Base-by-base conservation (phyloP, 92 coral and sea anemone species). In the Scolanthus callimorphus region DNA sequence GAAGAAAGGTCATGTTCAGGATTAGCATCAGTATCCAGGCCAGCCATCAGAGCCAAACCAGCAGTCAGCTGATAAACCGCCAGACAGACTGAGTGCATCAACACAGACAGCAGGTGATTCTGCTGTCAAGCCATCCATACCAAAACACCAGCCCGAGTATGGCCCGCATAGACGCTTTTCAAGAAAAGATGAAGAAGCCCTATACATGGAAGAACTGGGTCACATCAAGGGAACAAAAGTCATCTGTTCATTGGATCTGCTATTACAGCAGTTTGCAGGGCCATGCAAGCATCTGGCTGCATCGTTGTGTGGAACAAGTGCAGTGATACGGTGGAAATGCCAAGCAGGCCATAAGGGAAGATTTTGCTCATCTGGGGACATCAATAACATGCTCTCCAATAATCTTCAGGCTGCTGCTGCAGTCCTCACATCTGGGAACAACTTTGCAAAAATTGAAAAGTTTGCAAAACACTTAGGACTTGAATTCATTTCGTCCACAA, bases 361-460 rank as follows among this genome's bases (percentile, higher is more conserved):
- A 44, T 71, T 71, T 60, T 71, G 63, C 28, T 59, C 78, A 0
- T 71, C 78, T 37, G 51, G 48, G 11, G 63, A 61, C 17, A 56
- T 28, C 17, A 71, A 71, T 60, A 51, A 59, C 45, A 62, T 71
- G 39, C 20, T 47, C 49, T 53, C 44, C 1, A 60, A 61, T 56
- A 71, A 71, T 31, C 71, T 71, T 24, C 71, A 50, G 55, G 4
- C 61, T 2, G 59, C 78, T 22, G 78, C 78, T 2, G 37, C 71
- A 49, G 52, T 61, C 34, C 34, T 71, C 11, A 41, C 57, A 1
- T 71, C 78, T 25, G 78, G 71, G 22, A 69, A 29, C 55, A 48
- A 61, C 65, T 71, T 38, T 61, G 37, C 45, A 25, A 69, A 69
- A 29, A n/a, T n/a, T n/a, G n/a, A n/a, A n/a, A n/a, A n/a, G n/a